Percentiles rank a stretch among this genome's conserved stretches.
phyloP scores from a whole-genome alignment of 2,113 vertebrate species.

The Gambusia holbrooki region DNA sequence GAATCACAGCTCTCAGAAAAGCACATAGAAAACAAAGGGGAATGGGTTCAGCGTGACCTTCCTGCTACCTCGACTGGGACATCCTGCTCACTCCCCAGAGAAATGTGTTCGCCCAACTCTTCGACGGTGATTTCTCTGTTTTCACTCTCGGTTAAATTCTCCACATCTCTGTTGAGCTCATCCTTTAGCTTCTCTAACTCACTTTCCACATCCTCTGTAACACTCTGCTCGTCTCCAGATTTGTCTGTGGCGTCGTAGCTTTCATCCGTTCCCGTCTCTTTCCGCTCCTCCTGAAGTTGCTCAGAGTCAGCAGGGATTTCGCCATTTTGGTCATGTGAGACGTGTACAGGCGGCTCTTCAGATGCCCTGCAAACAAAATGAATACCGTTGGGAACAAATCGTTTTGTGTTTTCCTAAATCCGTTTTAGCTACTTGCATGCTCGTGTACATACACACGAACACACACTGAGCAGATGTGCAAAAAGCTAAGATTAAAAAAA shows the following conservation, averaged over 20 bases:
- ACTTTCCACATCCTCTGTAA: not conserved
- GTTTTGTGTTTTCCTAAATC: no score
- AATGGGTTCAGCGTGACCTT: not conserved
- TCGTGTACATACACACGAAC: no score
- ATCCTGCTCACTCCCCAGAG: conserved; percentile 4
- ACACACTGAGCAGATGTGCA: no score
- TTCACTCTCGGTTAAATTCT: not conserved
- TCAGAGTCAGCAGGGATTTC: conserved; percentile 8
- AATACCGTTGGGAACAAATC: no score
- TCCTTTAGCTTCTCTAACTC: conserved; percentile 10
- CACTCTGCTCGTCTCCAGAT: not conserved
- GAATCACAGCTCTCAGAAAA: not conserved
- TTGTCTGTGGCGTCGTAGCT: not conserved
- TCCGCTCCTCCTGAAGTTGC: not conserved
- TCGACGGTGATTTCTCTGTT: conserved; percentile 19
- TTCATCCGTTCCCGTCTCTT: not conserved
- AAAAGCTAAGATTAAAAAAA: no score
- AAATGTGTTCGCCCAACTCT: conserved; percentile 53
- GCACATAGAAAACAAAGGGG: not conserved
- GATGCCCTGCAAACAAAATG: not conserved
- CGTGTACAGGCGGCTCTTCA: conserved; percentile 3
- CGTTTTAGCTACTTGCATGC: no score
- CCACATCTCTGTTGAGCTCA: conserved; percentile 3
- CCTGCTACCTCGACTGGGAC: conserved; percentile 6
- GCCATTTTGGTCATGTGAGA: conserved; percentile 6